Percentiles rank a stretch among this genome's conserved stretches.
Evolutionary conservation across 2,888 invertebrate species (phyloP).

Genomic region (Bellardia pandia): DNA sequence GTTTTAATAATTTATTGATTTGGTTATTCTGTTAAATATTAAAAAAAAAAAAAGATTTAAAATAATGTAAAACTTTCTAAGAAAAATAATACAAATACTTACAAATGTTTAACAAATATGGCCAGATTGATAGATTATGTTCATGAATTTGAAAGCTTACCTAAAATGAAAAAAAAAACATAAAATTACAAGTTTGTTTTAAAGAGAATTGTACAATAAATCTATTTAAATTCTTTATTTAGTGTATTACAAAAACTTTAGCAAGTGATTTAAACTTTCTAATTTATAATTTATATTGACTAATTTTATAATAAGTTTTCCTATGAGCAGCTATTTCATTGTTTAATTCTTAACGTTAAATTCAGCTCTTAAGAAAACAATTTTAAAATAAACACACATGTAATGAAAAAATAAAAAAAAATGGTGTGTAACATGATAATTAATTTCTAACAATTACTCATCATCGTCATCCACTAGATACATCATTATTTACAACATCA

Average conservation of each 20-base stretch:
- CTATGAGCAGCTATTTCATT: neutral
- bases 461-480: constrained; percentile 47
- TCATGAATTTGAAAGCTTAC: constrained; percentile 28
- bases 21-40: too few relatives aligned
- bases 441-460: constrained; percentile 58
- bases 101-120: neutral
- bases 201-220: neutral
- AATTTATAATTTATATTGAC: neutral
- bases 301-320: neutral
- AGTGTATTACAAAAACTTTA: too few relatives aligned
- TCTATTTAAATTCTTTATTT: neutral
- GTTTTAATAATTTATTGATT: neutral
- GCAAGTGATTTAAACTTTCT: neutral
- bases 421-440: constrained; percentile 54
- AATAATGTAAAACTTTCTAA: too few relatives aligned
- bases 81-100: constrained; percentile 12
- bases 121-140: neutral
- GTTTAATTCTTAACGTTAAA: neutral
- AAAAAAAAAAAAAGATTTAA: too few relatives aligned
- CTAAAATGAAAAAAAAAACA: constrained; percentile 19
- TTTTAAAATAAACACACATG: constrained; percentile 19
- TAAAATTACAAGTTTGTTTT: neutral
- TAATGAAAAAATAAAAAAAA: constrained; percentile 17
- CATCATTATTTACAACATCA: constrained; percentile 23
- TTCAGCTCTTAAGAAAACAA: neutral